These are phyloP conservation scores for Heliangelus exortis DNA, from an alignment of 2,797 vertebrate species.

Conservation along the genomic window DNA sequence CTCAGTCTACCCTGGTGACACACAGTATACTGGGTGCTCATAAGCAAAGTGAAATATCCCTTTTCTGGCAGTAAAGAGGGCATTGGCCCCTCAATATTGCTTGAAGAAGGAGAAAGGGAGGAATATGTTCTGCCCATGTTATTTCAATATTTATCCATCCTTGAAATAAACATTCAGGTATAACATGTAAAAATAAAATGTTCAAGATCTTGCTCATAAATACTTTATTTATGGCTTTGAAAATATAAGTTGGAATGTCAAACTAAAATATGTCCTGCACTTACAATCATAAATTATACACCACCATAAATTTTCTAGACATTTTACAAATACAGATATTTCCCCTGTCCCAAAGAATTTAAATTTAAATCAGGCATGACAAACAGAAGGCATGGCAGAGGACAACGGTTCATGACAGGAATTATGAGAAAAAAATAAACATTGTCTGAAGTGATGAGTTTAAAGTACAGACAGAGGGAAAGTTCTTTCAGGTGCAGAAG, in stretches of 20 bases:
- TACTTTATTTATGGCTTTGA: conserved; percentile 60
- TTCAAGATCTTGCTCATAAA: conserved; percentile 50
- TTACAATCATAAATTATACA: conserved; percentile 45
- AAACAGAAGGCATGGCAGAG: conserved; percentile 20
- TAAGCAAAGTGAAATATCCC: background rate
- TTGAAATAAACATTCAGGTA: conserved; percentile 37
- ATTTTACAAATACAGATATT: conserved; percentile 51
- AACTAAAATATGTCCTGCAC: conserved; percentile 42
- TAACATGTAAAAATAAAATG: conserved; percentile 49
- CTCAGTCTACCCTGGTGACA: background rate
- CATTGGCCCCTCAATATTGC: background rate
- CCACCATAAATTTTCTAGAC: conserved; percentile 31
- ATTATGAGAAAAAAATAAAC: background rate
- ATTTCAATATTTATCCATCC: conserved; percentile 42
- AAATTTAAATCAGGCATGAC: conserved; percentile 30
- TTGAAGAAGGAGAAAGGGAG: conserved; percentile 25
- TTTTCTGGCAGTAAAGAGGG: conserved; percentile 5
- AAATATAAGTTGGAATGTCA: conserved; percentile 56
- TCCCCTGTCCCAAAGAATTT: conserved; percentile 13
- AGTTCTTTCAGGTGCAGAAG: background rate
- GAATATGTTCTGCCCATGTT: background rate
- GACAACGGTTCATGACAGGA: conserved; percentile 24
- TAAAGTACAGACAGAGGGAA: background rate
- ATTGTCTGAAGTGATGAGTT: background rate
- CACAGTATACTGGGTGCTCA: background rate